Evolutionary conservation across 2,113 vertebrate species (phyloP), one percentile per base, ranked within the genome.

Genomic region (Benitochromis conjunctus): DNA sequence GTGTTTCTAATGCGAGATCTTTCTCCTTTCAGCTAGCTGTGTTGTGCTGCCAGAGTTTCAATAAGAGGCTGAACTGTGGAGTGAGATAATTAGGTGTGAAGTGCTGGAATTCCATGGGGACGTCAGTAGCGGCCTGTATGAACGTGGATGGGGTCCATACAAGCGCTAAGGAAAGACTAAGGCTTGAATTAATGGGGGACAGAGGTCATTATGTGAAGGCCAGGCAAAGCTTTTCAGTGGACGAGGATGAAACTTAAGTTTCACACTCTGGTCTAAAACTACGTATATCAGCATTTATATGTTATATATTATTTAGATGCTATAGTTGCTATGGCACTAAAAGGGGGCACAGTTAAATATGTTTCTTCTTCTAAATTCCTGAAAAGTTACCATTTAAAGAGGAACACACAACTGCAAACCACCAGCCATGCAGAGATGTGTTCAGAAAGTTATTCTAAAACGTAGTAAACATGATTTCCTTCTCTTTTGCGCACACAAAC

Each of bases 41-140:
- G 90, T 77, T 83, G 80, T 85, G 84, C 80, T 62, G 88, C 87
- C 84, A 80, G 41, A 60, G 86, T 84, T 88, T 83, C 76, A 90
- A 69, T 79, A 85, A 87, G 84, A 87, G 88, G 79, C 91, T 87
- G 83, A 92, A 88, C 62, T 66, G 83, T 48, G 53, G 79, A 91
- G 81, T 62, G 83, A 86, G 86, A 92, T 91, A 88, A 93, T 90
- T 81, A 82, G 90, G 80, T 89, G 89, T 80, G 79, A 90, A 91
- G 85, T 84, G 84, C 43, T 82, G 74, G 82, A 89, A 89, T 89
- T 87, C 24, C 7, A 82, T 9, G 38, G 81, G 51, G 80, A 89
- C 62, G 81, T 86, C 51, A 78, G 79, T 79, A 79, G 74, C 78
- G 66, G 78, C 48, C 41, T 48, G 53, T 54, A 53, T 1, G 38